Evolutionary conservation across 2,113 vertebrate species (phyloP), one percentile per base, ranked within the genome.

Genomic region (Bufo bufo): DNA sequence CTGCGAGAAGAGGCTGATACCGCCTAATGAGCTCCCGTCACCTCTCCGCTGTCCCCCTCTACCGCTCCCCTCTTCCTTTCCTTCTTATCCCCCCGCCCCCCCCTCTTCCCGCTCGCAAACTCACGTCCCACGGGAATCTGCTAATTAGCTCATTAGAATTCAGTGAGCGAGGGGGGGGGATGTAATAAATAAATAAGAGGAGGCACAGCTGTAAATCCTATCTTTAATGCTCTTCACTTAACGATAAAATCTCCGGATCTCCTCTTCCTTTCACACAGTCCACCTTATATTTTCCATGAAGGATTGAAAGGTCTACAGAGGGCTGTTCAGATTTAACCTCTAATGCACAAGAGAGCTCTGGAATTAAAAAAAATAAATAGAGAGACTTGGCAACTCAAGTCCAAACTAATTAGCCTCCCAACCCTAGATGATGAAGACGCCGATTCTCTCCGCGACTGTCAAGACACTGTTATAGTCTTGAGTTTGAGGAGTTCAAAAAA

Each of bases 161-260:
- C 87, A 84, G 87, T 54, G 81, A 84, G 81, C 72, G 17, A 74
- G 78, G 78, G 58, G 71, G 84, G 75, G 56, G 52, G 78, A 14
- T 23, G 81, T 88, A 69, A 72, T 61, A 66, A 82, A 79, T 66
- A 61, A 59, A 82, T 52, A 89, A 77, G 87, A 33, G 82, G 83
- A 77, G 59, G 16, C 75, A 59, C 4, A 54, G 89, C 79, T n/a
- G 49, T 50, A 86, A 87, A 88, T 80, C 23, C n/a, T 74, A 71
- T 65, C 77, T 75, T 86, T 82, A 89, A 75, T 89, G 87, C 87
- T 84, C 87, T 84, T 89, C 87, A 84, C 87, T 89, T 84, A 89
- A 63, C 71, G 81, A 89, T 89, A 89, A 89, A 84, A 89, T 89
- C 87, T 89, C 87, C 52, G 82, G 87, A 77, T 84, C 69, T 59